These are phyloP conservation scores for Calameuta pallipes DNA, from an alignment of 2,888 invertebrate genomes.

Conservation along the genomic window DNA sequence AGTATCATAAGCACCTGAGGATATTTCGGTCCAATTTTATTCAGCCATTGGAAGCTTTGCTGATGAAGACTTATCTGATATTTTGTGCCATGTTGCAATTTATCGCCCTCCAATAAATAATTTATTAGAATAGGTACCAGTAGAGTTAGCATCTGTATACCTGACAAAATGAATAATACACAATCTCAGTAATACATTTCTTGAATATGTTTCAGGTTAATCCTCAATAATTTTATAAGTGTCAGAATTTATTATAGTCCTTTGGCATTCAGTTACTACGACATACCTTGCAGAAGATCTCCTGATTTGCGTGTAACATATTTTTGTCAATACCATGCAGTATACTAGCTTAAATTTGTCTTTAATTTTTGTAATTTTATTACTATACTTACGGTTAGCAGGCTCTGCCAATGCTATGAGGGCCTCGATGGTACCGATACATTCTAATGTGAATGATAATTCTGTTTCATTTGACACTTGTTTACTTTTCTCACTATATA, in stretches of 20 bases:
- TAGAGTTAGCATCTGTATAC: conserved; percentile 88
- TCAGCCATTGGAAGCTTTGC: conserved; percentile 88
- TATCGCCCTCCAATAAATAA: conserved; percentile 79
- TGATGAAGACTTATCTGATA: conserved; percentile 84
- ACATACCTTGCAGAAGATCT: conserved; percentile 71
- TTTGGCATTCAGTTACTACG: not conserved
- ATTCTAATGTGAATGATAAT: conserved; percentile 77
- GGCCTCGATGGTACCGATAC: conserved; percentile 79
- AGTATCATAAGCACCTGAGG: conserved; percentile 74
- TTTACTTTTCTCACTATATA: conserved; percentile 75
- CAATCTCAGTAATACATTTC: not conserved
- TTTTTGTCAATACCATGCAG: not conserved
- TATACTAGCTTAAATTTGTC: conserved; percentile 8
- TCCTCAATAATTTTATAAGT: not conserved
- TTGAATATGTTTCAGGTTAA: not conserved
- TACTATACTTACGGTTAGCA: conserved; percentile 76
- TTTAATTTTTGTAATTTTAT: conserved; percentile 21
- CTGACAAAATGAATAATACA: conserved; percentile 68
- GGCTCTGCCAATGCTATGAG: conserved; percentile 80
- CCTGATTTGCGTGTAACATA: conserved; percentile 65
- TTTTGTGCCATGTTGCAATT: conserved; percentile 72
- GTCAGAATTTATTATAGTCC: not conserved
- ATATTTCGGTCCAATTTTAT: conserved; percentile 92
- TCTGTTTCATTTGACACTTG: conserved; percentile 76
- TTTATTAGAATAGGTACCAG: conserved; percentile 92